Evolutionary conservation across 2,888 invertebrate genomes (phyloP).

Genomic region (Monopis laevigella): DNA sequence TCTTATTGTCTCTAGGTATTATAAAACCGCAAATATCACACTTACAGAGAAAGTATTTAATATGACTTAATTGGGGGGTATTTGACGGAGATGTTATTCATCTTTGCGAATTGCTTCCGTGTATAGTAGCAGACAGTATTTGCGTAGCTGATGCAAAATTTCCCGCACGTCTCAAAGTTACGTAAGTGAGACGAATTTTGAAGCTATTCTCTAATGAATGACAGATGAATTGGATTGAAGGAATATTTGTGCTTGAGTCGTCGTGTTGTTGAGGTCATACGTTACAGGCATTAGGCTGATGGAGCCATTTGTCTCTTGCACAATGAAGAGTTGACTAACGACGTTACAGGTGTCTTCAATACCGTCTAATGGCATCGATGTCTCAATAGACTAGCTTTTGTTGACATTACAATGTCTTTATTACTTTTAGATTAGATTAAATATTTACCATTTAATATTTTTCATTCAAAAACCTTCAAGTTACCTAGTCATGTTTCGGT

Average conservation of each 20-base stretch:
- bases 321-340: neutral
- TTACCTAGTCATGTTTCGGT: no score
- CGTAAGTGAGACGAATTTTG: conserved; percentile 2
- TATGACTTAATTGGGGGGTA: conserved; percentile 33
- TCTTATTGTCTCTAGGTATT: conserved; percentile 32
- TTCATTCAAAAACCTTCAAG: no score
- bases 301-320: conserved; percentile 1
- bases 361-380: no score
- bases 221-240: neutral
- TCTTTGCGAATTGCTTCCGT: conserved; percentile 25
- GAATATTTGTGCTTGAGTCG: neutral
- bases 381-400: no score
- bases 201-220: neutral
- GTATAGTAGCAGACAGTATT: conserved; percentile 11
- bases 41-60: conserved; percentile 40
- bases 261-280: neutral
- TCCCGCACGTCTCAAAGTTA: neutral
- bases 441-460: no score
- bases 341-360: conserved; percentile 6
- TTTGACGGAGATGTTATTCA: conserved; percentile 30
- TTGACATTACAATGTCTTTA: no score
- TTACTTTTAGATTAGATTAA: no score
- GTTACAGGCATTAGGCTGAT: neutral
- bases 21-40: conserved; percentile 33
- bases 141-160: conserved; percentile 6